These are phyloP conservation scores for Bombus polaris DNA, from an alignment of 1,140 invertebrate species.

Conservation along the genomic window DNA sequence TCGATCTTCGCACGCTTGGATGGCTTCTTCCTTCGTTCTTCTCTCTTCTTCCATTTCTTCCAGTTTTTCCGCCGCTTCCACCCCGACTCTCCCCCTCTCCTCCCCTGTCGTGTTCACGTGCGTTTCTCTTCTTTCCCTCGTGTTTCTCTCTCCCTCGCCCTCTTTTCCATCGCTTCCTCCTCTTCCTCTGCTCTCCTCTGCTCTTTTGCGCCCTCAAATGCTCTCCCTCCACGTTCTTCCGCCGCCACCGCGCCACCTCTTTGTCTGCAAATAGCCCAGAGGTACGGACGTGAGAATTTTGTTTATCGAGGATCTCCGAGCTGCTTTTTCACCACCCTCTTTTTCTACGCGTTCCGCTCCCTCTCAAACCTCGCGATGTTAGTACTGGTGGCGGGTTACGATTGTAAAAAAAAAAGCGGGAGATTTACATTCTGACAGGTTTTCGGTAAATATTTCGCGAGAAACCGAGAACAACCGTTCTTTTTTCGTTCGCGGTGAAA, in stretches of 20 bases:
- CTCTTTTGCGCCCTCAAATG: conserved; percentile 61
- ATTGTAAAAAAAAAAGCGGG: not conserved
- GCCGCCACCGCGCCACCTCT: conserved; percentile 68
- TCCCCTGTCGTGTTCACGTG: not conserved
- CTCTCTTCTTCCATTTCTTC: conserved; percentile 11
- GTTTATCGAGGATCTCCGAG: conserved; percentile 54
- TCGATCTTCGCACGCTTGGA: conserved; percentile 37
- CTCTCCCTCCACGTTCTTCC: conserved; percentile 58
- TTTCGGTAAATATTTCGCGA: conserved; percentile 2
- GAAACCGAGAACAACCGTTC: not conserved
- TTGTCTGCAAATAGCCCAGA: conserved; percentile 71
- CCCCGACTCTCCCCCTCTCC: not conserved
- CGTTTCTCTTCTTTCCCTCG: conserved; percentile 10
- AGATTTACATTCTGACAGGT: conserved; percentile 9
- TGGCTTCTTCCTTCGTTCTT: not conserved
- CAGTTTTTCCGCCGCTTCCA: conserved; percentile 2
- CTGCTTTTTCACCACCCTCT: conserved; percentile 16
- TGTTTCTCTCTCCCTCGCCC: not conserved
- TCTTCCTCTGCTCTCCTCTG: not conserved
- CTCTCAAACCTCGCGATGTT: not conserved
- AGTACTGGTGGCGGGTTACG: not conserved
- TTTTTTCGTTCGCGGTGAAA: not conserved
- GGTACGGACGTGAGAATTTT: conserved; percentile 62
- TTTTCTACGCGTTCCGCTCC: not conserved
- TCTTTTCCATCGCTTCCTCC: not conserved